phyloP scores from a whole-genome alignment of 1,140 invertebrate species.

The Bombus turneri region DNA sequence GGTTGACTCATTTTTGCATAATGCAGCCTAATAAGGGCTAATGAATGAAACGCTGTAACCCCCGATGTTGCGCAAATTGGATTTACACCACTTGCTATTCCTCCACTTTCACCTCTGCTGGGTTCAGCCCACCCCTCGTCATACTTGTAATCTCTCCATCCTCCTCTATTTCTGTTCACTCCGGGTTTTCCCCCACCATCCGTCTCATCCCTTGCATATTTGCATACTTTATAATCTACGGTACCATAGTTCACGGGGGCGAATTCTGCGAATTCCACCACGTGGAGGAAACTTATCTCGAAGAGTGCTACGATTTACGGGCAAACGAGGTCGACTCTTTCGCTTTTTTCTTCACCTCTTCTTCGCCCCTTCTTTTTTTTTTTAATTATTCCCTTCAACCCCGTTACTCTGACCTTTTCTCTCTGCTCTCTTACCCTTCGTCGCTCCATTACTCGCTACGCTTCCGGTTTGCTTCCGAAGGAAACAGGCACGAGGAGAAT shows the following conservation, averaged over 20 bases:
- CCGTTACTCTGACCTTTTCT: not conserved
- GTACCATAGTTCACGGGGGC: not conserved
- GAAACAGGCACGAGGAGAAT: conserved; percentile 38
- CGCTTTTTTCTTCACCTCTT: not conserved
- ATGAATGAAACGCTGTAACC: conserved; percentile 73
- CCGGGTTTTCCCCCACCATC: not conserved
- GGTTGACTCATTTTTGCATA: conserved; percentile 76
- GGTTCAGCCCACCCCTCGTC: conserved; percentile 37
- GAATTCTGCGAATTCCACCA: conserved; percentile 57
- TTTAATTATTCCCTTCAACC: conserved; percentile 3
- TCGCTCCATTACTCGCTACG: not conserved
- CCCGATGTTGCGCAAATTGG: conserved; percentile 71
- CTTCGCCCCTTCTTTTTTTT: not conserved
- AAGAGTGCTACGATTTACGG: conserved; percentile 47
- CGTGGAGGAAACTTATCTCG: conserved; percentile 50
- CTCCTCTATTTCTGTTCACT: not conserved
- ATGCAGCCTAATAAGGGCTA: conserved; percentile 76
- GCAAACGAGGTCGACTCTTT: conserved; percentile 28
- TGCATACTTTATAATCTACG: conserved; percentile 71
- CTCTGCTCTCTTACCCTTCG: not conserved
- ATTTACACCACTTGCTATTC: conserved; percentile 72
- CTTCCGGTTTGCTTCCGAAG: conserved; percentile 4
- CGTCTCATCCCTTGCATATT: conserved; percentile 56
- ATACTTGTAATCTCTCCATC: conserved; percentile 58
- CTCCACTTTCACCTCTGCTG: conserved; percentile 47